phyloP scores from a whole-genome alignment of 2,888 invertebrate genomes.

The Macrophya alboannulata region DNA sequence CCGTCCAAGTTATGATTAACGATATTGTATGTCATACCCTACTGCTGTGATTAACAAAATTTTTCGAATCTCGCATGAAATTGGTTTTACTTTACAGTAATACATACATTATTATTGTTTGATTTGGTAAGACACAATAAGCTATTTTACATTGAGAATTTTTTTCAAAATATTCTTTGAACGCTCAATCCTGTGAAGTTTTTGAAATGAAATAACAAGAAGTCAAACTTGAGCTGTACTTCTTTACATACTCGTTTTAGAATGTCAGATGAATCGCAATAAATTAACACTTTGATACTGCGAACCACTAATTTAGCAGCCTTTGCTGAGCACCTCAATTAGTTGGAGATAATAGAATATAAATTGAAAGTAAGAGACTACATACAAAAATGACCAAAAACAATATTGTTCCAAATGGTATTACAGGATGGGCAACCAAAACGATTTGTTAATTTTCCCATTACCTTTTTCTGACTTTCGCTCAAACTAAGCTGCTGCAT shows the following conservation, averaged over 20 bases:
- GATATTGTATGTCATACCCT: neutral
- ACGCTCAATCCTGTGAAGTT: neutral
- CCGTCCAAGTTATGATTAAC: neutral
- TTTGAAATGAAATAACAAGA: neutral
- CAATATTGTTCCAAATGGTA: too few relatives aligned
- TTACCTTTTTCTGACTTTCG: neutral
- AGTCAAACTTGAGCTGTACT: neutral
- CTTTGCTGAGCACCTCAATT: too few relatives aligned
- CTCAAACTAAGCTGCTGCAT: neutral
- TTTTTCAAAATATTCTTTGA: neutral
- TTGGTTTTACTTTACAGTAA: too few relatives aligned
- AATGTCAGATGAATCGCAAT: too few relatives aligned
- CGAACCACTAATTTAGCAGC: too few relatives aligned
- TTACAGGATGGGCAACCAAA: neutral
- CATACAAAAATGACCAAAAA: too few relatives aligned
- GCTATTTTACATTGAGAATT: neutral
- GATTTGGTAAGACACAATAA: neutral
- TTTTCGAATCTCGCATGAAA: neutral
- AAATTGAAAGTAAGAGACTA: too few relatives aligned
- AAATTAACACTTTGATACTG: too few relatives aligned
- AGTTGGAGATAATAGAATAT: too few relatives aligned
- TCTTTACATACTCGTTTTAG: too few relatives aligned
- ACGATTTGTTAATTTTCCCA: neutral
- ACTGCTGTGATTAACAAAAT: neutral
- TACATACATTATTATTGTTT: neutral